Conservation (phyloP, 2,113 vertebrate genomes). For the Tenrec ecaudatus region DNA sequence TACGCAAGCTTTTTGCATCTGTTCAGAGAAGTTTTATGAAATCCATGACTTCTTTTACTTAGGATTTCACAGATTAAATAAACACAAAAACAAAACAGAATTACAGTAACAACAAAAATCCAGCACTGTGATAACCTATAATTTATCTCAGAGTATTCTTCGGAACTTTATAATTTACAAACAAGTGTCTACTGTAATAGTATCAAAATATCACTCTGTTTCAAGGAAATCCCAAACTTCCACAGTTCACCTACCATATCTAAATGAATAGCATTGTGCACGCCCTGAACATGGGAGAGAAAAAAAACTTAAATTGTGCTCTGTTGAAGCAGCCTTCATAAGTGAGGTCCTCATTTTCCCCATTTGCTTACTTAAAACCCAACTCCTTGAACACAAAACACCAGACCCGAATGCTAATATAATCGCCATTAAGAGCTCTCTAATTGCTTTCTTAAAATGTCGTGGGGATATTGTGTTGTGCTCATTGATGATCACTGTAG, state of each 20-base stretch:
- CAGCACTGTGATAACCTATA: background rate
- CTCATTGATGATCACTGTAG: background rate
- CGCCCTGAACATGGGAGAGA: background rate
- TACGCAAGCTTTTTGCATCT: background rate
- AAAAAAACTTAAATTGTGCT: background rate
- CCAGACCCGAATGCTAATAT: background rate
- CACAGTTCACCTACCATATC: background rate
- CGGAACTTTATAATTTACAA: background rate
- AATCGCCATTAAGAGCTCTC: conserved; percentile 23
- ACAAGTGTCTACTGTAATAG: background rate
- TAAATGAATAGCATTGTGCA: background rate
- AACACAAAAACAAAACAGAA: background rate
- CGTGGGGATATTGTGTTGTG: background rate
- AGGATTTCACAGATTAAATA: conserved; percentile 16
- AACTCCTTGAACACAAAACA: conserved; percentile 17
- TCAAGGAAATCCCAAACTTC: conserved; percentile 37
- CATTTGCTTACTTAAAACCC: conserved; percentile 58
- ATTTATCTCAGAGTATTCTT: conserved; percentile 35
- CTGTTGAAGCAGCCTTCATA: background rate
- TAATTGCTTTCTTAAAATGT: background rate
- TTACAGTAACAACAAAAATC: background rate
- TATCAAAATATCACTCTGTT: conserved; percentile 46
- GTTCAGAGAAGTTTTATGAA: background rate
- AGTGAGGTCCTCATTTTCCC: background rate
- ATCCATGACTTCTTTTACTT: conserved; percentile 22